phyloP scores from a whole-genome alignment of 2,797 vertebrate genomes.

The Pseudomugil tenellus region DNA sequence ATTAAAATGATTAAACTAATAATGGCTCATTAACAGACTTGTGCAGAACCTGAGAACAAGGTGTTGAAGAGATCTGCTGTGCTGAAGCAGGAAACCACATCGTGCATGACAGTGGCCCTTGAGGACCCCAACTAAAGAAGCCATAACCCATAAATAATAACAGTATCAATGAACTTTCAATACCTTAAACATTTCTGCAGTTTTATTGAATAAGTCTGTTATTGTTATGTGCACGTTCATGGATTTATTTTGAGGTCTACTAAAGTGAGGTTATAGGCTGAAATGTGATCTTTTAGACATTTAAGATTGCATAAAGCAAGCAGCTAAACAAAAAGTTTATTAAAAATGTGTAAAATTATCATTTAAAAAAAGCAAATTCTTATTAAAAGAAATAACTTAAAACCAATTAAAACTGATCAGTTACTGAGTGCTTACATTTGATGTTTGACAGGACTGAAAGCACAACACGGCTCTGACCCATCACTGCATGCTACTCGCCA shows the following conservation, averaged over 20 bases:
- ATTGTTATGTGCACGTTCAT: neutral
- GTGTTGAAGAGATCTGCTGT: neutral
- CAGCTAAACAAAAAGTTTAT: neutral
- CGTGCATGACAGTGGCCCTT: neutral
- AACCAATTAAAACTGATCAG: neutral
- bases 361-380: neutral
- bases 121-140: neutral
- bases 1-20: no score
- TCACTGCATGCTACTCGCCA: neutral
- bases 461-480: neutral
- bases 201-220: neutral
- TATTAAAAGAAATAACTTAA: neutral
- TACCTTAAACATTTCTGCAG: neutral
- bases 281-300: neutral
- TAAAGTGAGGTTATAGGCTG: neutral
- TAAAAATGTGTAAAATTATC: neutral
- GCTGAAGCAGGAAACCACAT: neutral
- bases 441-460: constrained; percentile 2
- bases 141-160: no score
- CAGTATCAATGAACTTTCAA: neutral
- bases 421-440: neutral
- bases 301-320: neutral
- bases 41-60: neutral
- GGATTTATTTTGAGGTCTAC: neutral
- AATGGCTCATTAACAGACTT: no score